phyloP scores from a whole-genome alignment of 2,113 vertebrate genomes.

The Festucalex cinctus region DNA sequence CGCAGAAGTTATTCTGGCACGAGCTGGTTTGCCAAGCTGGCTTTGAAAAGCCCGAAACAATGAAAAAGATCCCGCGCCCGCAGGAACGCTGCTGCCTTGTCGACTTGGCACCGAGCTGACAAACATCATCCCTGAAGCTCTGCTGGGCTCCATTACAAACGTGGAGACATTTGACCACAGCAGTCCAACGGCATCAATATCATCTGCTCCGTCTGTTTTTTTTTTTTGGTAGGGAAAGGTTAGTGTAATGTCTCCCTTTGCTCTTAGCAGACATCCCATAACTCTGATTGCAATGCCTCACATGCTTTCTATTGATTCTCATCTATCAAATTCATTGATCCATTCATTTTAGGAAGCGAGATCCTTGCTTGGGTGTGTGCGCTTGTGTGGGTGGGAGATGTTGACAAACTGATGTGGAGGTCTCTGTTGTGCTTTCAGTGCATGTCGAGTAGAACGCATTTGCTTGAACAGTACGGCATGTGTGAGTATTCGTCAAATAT shows the following conservation, averaged over 20 bases:
- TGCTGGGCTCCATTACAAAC: slow-evolving; percentile 16
- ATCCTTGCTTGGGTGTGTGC: slow-evolving; percentile 9
- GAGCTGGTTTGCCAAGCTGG: slow-evolving; percentile 4
- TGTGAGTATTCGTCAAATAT: not conserved
- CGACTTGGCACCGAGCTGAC: slow-evolving; percentile 9
- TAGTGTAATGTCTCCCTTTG: slow-evolving; percentile 33
- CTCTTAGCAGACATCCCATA: slow-evolving; percentile 23
- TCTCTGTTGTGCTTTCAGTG: not conserved
- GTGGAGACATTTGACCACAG: slow-evolving; percentile 14
- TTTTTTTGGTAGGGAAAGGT: slow-evolving; percentile 6
- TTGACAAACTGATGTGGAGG: not conserved
- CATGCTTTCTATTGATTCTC: slow-evolving; percentile 32
- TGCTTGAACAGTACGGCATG: not conserved
- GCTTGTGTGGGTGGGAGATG: not conserved
- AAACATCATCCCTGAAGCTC: slow-evolving; percentile 16
- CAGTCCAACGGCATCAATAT: slow-evolving; percentile 25
- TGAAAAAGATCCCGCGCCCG: slow-evolving; percentile 7
- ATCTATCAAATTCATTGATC: slow-evolving; percentile 7
- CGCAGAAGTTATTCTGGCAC: slow-evolving; percentile 6
- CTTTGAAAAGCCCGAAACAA: slow-evolving; percentile 6
- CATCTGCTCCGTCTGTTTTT: not conserved
- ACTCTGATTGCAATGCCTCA: slow-evolving; percentile 27
- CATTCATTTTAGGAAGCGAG: slow-evolving; percentile 9
- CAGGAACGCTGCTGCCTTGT: slow-evolving; percentile 12
- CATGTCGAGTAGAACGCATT: not conserved